Evolutionary conservation across 2,888 invertebrate genomes (phyloP).

Genomic region (Scotopteryx bipunctaria): DNA sequence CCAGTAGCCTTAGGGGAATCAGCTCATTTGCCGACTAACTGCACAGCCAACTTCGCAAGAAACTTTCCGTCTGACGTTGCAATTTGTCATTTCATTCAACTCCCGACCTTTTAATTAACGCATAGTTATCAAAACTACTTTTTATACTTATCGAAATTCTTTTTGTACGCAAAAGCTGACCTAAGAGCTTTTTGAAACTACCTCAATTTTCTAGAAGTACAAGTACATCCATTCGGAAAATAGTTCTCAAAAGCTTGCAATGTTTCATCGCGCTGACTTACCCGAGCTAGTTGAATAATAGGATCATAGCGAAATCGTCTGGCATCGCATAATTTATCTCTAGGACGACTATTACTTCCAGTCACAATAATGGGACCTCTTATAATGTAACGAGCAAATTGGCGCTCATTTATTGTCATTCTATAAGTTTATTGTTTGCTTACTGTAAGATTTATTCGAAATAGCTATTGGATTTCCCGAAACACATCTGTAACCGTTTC

Average conservation of each 20-base stretch:
- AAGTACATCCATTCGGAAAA: conserved; percentile 40
- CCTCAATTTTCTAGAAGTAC: conserved; percentile 5
- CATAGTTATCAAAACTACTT: conserved; percentile 5
- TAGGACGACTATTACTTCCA: conserved; percentile 43
- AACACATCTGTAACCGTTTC: conserved; percentile 41
- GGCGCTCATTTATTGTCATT: conserved; percentile 51
- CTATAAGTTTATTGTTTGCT: conserved; percentile 47
- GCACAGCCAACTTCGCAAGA: conserved; percentile 42
- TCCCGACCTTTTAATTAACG: conserved; percentile 51
- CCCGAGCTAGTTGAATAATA: conserved; percentile 50
- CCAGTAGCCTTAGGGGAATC: conserved; percentile 64
- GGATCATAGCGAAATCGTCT: conserved; percentile 50
- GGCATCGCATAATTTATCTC: conserved; percentile 51
- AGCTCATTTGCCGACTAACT: conserved; percentile 69
- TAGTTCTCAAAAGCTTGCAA: conserved; percentile 33
- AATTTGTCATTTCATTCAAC: conserved; percentile 63
- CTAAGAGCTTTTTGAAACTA: background rate
- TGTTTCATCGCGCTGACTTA: conserved; percentile 47
- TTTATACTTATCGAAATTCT: background rate
- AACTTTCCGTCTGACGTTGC: conserved; percentile 30
- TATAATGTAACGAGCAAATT: conserved; percentile 43
- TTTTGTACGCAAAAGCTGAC: background rate
- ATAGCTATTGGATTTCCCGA: conserved; percentile 40
- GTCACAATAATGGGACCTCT: conserved; percentile 40
- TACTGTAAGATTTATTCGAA: conserved; percentile 37